These are phyloP conservation scores for Meiosimyza platycephala DNA, from an alignment of 2,888 invertebrate species.

Conservation along the genomic window DNA sequence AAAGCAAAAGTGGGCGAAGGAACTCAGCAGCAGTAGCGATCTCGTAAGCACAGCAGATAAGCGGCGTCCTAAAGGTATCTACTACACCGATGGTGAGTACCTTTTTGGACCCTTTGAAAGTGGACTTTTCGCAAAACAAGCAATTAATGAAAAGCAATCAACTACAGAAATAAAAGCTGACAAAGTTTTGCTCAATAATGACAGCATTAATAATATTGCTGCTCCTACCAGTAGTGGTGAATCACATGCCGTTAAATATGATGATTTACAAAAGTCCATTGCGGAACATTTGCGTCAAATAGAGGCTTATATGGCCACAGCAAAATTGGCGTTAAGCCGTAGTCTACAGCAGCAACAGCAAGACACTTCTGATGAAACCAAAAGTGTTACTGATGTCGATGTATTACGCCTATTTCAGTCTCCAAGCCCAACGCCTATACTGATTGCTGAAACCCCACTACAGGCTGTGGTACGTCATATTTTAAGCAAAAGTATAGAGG, in stretches of 20 bases:
- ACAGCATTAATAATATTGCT: constrained; percentile 15
- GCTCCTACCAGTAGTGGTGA: background rate
- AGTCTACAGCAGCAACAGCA: constrained; percentile 45
- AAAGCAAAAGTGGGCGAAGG: constrained; percentile 44
- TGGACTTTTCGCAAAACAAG: background rate
- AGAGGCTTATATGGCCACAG: constrained; percentile 64
- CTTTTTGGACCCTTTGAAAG: constrained; percentile 51
- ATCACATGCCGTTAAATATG: constrained; percentile 60
- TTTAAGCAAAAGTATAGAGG: constrained; percentile 2
- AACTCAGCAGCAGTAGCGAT: constrained; percentile 35
- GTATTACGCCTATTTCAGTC: constrained; percentile 18
- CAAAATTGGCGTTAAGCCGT: constrained; percentile 60
- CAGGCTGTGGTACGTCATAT: constrained; percentile 55
- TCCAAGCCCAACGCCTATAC: constrained; percentile 45
- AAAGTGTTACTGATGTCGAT: no score
- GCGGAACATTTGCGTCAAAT: constrained; percentile 64
- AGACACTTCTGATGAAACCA: constrained; percentile 15
- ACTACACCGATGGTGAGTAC: constrained; percentile 55
- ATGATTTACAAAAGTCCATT: constrained; percentile 64
- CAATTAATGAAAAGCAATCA: background rate
- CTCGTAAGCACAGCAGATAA: background rate
- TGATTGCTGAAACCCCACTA: constrained; percentile 57
- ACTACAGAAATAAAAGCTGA: background rate
- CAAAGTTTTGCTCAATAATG: background rate
- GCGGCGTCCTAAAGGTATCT: constrained; percentile 50